phyloP scores from a whole-genome alignment of 1,140 invertebrate genomes.

The Drosophila baimaii region DNA sequence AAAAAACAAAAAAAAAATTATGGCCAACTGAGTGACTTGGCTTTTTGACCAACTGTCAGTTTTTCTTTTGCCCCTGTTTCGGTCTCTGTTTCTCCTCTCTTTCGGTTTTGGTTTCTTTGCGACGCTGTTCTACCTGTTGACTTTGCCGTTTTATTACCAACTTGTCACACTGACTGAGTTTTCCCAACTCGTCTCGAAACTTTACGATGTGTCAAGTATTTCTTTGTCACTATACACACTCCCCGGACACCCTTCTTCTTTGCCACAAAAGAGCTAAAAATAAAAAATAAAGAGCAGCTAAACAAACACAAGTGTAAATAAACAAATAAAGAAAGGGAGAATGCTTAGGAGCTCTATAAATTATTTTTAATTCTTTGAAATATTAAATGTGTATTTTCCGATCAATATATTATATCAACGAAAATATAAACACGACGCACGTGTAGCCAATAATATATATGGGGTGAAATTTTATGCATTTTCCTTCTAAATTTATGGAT shows the following conservation, averaged over 20 bases:
- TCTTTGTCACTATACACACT: background rate
- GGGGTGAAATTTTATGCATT: background rate
- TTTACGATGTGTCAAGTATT: conserved; percentile 38
- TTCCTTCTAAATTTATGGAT: background rate
- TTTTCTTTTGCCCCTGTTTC: conserved; percentile 32
- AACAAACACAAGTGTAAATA: background rate
- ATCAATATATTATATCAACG: background rate
- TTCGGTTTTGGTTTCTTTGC: conserved; percentile 14
- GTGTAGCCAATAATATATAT: background rate
- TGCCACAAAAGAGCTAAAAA: background rate
- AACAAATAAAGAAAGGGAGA: background rate
- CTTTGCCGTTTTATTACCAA: conserved; percentile 45
- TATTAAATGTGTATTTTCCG: background rate
- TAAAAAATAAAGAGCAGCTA: background rate
- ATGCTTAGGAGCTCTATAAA: background rate
- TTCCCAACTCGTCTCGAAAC: conserved; percentile 33
- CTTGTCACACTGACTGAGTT: conserved; percentile 58
- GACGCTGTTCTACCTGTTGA: conserved; percentile 50
- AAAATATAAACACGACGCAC: background rate
- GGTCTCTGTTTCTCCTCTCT: conserved; percentile 6
- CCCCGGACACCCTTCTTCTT: background rate
- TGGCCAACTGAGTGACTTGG: conserved; percentile 47
- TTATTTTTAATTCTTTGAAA: background rate
- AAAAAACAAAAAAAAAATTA: conserved; percentile 13
- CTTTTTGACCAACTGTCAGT: conserved; percentile 43